These are phyloP conservation scores for Gymnoscopelus braueri DNA, from an alignment of 2,797 vertebrate genomes.

Conservation along the genomic window DNA sequence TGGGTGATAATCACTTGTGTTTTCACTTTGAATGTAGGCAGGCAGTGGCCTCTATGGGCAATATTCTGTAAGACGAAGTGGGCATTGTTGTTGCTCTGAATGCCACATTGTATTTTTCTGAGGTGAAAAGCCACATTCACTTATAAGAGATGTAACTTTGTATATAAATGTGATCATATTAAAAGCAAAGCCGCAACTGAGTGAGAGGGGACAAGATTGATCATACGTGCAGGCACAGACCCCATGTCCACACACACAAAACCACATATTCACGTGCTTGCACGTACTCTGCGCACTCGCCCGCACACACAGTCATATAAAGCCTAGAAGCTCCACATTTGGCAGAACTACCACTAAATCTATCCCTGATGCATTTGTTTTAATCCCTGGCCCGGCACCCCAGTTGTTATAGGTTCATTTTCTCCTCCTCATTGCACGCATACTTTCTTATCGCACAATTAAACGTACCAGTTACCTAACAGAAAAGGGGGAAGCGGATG, in stretches of 20 bases:
- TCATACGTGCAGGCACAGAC: slow-evolving; percentile 46
- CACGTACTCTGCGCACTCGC: not conserved
- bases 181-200: slow-evolving; percentile 49
- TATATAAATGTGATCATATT: slow-evolving; percentile 53
- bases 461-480: not conserved
- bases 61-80: slow-evolving; percentile 66
- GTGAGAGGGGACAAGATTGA: slow-evolving; percentile 54
- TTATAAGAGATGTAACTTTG: slow-evolving; percentile 27
- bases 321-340: too few relatives aligned
- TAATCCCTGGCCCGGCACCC: too few relatives aligned
- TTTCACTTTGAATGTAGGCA: slow-evolving; percentile 60
- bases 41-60: slow-evolving; percentile 79
- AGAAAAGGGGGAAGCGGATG: slow-evolving; percentile 8
- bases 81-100: slow-evolving; percentile 36
- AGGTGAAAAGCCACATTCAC: slow-evolving; percentile 43
- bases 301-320: too few relatives aligned
- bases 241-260: slow-evolving; percentile 2
- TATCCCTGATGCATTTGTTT: too few relatives aligned
- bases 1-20: slow-evolving; percentile 40
- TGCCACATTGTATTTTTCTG: slow-evolving; percentile 39
- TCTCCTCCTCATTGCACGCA: too few relatives aligned
- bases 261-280: slow-evolving; percentile 4
- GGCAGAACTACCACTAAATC: too few relatives aligned
- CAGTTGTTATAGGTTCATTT: too few relatives aligned
- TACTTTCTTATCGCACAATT: too few relatives aligned